Conservation (phyloP, 2,113 vertebrate species). For the Ovibos moschatus region DNA sequence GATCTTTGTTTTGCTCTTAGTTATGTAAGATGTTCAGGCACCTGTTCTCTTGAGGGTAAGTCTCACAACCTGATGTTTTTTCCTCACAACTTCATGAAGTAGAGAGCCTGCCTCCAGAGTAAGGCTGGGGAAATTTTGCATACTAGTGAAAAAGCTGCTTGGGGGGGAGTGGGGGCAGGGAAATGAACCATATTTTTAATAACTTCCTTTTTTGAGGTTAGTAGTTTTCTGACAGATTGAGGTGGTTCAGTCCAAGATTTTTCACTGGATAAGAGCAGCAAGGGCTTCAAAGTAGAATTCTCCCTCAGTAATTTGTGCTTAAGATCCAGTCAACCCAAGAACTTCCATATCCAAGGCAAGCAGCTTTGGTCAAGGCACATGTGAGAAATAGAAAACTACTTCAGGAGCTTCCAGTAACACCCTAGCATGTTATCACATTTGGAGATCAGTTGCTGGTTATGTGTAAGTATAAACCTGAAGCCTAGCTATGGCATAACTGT, state of each 20-base stretch:
- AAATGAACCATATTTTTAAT: too few relatives aligned
- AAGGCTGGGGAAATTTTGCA: background rate
- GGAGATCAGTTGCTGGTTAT: background rate
- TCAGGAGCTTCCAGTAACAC: background rate
- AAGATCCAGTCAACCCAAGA: background rate
- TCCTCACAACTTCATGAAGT: background rate
- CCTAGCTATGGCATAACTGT: background rate
- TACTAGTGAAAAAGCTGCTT: background rate
- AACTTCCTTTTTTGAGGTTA: too few relatives aligned
- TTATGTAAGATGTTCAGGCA: background rate
- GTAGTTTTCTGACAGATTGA: background rate
- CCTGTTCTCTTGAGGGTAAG: background rate
- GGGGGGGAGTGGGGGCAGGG: too few relatives aligned
- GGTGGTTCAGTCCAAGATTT: background rate
- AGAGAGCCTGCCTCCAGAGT: background rate
- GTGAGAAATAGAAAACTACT: background rate
- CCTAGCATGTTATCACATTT: background rate
- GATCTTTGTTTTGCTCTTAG: background rate
- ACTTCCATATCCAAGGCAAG: background rate
- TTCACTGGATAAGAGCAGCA: background rate
- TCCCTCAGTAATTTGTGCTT: background rate
- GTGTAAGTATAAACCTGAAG: background rate
- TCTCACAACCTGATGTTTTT: conserved; percentile 2
- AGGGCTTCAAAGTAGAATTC: background rate
- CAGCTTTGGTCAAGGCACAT: background rate